These are phyloP conservation scores for Cenopis cana DNA, from an alignment of 2,888 invertebrate genomes.

Conservation along the genomic window DNA sequence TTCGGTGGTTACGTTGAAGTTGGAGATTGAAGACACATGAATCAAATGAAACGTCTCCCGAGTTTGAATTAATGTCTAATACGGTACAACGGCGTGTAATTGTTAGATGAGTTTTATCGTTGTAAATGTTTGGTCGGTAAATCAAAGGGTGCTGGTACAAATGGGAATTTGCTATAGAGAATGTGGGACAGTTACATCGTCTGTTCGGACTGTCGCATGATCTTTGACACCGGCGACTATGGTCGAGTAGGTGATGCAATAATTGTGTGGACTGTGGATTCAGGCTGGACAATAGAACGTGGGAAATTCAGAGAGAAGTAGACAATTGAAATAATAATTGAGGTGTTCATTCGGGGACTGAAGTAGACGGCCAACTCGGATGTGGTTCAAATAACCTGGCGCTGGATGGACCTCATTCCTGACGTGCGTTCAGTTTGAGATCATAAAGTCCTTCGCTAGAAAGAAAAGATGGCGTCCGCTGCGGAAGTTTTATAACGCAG, in stretches of 20 bases:
- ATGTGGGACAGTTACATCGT: conserved; percentile 23
- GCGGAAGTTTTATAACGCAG: no score
- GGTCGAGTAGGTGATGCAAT: background rate
- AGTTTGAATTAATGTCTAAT: conserved; percentile 48
- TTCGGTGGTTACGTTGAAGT: conserved; percentile 14
- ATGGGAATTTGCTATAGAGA: conserved; percentile 35
- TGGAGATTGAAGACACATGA: conserved; percentile 42
- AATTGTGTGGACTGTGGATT: background rate
- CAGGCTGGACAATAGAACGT: background rate
- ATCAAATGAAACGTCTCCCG: conserved; percentile 53
- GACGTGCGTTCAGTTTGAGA: no score
- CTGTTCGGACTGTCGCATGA: background rate
- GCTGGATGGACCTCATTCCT: no score
- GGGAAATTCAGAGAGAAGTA: background rate
- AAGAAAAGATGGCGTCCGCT: no score
- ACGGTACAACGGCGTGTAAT: conserved; percentile 72
- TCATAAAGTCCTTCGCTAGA: no score
- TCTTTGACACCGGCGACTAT: background rate
- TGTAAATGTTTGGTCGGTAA: conserved; percentile 44
- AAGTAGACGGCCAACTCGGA: no score
- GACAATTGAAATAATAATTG: no score
- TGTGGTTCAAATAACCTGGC: no score
- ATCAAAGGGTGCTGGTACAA: conserved; percentile 47
- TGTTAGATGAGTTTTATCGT: conserved; percentile 71
- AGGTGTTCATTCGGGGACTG: background rate